Conservation (phyloP, 1,140 invertebrate genomes). For the Platorchestia sp. region DNA sequence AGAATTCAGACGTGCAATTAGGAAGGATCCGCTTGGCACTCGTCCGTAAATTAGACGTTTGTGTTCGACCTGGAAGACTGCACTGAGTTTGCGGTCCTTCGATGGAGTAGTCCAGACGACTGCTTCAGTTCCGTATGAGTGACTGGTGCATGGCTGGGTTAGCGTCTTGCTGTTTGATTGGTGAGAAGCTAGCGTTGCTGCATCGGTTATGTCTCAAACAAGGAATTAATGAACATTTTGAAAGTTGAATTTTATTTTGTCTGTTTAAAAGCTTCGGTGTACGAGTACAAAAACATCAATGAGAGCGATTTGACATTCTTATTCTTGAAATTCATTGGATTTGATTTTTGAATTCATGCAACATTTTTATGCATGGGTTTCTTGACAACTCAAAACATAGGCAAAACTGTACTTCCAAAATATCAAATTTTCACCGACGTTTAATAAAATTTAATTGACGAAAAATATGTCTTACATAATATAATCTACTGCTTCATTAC, state of each 20-base stretch:
- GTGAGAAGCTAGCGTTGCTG: background rate
- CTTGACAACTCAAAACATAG: background rate
- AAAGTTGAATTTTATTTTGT: background rate
- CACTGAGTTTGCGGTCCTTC: background rate
- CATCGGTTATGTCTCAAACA: background rate
- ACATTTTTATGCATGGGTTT: background rate
- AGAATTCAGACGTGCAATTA: slow-evolving; percentile 46
- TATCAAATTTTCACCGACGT: background rate
- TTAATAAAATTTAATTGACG: too few species aligned
- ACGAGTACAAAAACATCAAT: background rate
- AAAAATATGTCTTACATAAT: too few species aligned
- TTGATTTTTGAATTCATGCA: background rate
- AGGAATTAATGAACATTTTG: background rate
- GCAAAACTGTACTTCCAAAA: background rate
- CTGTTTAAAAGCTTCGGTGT: background rate
- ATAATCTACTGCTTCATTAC: too few species aligned
- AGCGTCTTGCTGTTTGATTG: background rate
- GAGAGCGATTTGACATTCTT: background rate
- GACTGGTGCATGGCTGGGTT: background rate
- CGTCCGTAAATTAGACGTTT: background rate
- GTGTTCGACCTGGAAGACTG: background rate
- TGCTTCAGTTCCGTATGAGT: background rate
- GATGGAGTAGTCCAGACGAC: background rate
- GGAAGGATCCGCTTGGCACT: slow-evolving; percentile 4
- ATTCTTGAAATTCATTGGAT: background rate